These are phyloP conservation scores for Aculops lycopersici DNA, from an alignment of 1,140 invertebrate genomes.

Conservation along the genomic window DNA sequence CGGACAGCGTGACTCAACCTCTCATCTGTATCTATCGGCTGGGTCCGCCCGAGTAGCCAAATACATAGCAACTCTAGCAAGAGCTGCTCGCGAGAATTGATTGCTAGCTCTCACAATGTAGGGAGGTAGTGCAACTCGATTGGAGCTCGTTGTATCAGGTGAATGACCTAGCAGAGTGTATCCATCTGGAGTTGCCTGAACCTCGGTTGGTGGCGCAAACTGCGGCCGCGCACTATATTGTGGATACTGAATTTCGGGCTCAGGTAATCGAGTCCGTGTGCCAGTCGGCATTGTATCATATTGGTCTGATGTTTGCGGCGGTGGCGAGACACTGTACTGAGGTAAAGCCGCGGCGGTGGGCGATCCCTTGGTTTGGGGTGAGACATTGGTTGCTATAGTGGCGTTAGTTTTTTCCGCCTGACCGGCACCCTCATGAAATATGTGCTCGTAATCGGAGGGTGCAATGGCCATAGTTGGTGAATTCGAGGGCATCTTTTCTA, in stretches of 20 bases:
- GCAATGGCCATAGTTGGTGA: constrained; percentile 2
- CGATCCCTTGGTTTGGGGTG: background rate
- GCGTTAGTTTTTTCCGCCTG: background rate
- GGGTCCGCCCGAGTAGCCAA: no score
- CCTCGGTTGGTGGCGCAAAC: background rate
- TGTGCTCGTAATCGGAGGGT: constrained; percentile 4
- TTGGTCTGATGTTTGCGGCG: background rate
- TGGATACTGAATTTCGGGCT: background rate
- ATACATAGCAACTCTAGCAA: background rate
- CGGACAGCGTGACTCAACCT: no score
- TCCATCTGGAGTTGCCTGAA: background rate
- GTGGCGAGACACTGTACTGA: background rate
- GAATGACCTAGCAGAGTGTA: background rate
- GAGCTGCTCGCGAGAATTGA: background rate
- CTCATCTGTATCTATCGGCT: no score
- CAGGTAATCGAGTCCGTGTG: background rate
- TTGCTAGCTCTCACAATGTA: background rate
- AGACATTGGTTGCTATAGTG: background rate
- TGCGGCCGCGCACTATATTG: background rate
- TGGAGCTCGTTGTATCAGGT: background rate
- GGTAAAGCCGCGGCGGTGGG: background rate
- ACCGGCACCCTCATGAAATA: background rate
- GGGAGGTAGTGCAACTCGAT: background rate
- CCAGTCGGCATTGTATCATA: background rate
- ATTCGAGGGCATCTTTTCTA: constrained; percentile 1